Evolutionary conservation across 2,113 vertebrate species (phyloP).

Genomic region (Callipepla californica): DNA sequence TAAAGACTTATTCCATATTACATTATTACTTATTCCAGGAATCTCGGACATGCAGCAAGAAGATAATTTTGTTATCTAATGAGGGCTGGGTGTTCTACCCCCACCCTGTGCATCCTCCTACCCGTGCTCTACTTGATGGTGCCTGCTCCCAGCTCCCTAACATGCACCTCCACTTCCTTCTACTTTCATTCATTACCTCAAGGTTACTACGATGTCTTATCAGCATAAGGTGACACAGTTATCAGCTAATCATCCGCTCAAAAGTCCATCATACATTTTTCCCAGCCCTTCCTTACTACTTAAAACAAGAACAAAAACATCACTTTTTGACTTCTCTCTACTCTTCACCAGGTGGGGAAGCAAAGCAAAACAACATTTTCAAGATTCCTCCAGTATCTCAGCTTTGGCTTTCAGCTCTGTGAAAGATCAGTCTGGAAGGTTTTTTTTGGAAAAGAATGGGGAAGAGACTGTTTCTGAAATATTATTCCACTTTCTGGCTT

Average conservation of each 20-base stretch:
- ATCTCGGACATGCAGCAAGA: neutral
- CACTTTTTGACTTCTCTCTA: neutral
- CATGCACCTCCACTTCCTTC: neutral
- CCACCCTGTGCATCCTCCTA: neutral
- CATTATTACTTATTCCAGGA: neutral
- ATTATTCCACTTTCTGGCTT: neutral
- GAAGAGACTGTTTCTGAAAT: neutral
- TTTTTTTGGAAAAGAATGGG: neutral
- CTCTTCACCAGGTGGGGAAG: neutral
- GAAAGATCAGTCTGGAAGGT: neutral
- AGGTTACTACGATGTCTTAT: neutral
- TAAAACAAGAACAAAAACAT: neutral
- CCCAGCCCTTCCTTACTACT: neutral
- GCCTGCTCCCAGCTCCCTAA: neutral
- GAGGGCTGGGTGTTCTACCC: neutral
- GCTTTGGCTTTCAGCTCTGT: neutral
- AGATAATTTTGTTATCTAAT: slow-evolving; percentile 1
- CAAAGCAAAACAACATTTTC: neutral
- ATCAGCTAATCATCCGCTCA: neutral
- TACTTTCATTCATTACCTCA: neutral
- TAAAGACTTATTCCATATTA: neutral
- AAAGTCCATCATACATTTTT: neutral
- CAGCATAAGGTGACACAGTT: neutral
- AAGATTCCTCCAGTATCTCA: neutral
- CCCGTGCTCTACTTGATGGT: neutral